These are phyloP conservation scores for Zaprionus obscuricornis DNA, from an alignment of 2,888 invertebrate genomes.

Conservation along the genomic window DNA sequence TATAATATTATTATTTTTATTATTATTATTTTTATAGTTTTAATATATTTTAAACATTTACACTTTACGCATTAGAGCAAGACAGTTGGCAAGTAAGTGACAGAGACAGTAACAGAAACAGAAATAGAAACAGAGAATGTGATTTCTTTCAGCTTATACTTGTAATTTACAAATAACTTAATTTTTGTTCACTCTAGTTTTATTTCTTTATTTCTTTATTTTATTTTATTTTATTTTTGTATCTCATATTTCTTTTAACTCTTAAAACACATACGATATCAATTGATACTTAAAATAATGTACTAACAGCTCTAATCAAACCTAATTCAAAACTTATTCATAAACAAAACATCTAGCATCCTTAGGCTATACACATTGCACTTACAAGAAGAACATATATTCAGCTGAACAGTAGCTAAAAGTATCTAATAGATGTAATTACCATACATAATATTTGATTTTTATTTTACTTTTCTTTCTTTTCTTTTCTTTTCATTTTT, in stretches of 20 bases:
- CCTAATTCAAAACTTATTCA: too few relatives aligned
- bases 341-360: constrained; percentile 34
- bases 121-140: constrained; percentile 3
- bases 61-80: constrained; percentile 48
- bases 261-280: constrained; percentile 33
- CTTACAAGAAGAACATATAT: constrained; percentile 53
- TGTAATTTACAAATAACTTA: constrained; percentile 36
- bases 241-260: constrained; percentile 22
- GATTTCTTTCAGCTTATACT: constrained; percentile 22
- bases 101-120: constrained; percentile 1
- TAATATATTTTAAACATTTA: constrained; percentile 69
- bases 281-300: neutral
- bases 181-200: too few relatives aligned
- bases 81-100: constrained; percentile 12
- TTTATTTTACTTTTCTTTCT: neutral
- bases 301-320: constrained; percentile 26
- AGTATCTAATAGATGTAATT: constrained; percentile 30
- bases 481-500: too few relatives aligned
- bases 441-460: constrained; percentile 1
- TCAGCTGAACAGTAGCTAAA: constrained; percentile 60
- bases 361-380: constrained; percentile 36
- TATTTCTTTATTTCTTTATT: too few relatives aligned
- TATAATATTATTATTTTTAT: constrained; percentile 21
- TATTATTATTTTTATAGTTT: constrained; percentile 34
- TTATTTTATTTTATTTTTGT: constrained; percentile 3